A percentile compares a stretch with the other conserved stretches of the same genome.
These are phyloP conservation scores for Oceanodroma leucorhoa DNA, from an alignment of 2,797 vertebrate genomes.

Conservation along the genomic window DNA sequence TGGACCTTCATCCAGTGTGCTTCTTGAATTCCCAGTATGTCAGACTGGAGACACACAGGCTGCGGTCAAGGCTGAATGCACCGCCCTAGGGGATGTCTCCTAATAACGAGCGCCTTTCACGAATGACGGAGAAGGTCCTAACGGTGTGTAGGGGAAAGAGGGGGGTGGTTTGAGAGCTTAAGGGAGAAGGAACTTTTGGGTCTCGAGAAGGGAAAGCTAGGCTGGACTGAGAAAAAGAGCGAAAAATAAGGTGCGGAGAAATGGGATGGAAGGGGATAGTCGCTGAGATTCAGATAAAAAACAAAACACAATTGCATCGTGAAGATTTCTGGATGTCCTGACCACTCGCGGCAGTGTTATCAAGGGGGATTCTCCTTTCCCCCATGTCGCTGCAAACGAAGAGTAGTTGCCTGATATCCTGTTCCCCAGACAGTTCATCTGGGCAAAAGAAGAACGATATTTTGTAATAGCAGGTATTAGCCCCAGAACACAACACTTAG, in stretches of 20 bases:
- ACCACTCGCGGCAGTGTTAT: accelerated
- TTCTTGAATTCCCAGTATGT: neutral
- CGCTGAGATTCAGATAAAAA: neutral
- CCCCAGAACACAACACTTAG: neutral
- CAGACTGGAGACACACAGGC: neutral
- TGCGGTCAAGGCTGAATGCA: neutral
- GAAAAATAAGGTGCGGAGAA: neutral
- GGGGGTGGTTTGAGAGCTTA: neutral
- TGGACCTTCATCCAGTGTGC: neutral
- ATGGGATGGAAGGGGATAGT: neutral
- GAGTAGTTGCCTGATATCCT: neutral
- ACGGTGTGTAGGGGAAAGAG: neutral
- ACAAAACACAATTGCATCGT: accelerated
- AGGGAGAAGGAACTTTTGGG: neutral
- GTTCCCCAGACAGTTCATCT: neutral
- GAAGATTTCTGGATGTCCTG: neutral
- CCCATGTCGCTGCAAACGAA: neutral
- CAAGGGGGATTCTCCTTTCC: neutral
- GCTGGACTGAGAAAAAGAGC: neutral
- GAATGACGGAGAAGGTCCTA: neutral
- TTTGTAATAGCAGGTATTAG: neutral
- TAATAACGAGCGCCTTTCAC: neutral
- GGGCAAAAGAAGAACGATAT: neutral
- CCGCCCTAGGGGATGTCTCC: neutral
- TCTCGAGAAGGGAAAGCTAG: neutral